Evolutionary conservation across 1,140 invertebrate genomes (phyloP).

Genomic region (Tetragnatha versicolor): DNA sequence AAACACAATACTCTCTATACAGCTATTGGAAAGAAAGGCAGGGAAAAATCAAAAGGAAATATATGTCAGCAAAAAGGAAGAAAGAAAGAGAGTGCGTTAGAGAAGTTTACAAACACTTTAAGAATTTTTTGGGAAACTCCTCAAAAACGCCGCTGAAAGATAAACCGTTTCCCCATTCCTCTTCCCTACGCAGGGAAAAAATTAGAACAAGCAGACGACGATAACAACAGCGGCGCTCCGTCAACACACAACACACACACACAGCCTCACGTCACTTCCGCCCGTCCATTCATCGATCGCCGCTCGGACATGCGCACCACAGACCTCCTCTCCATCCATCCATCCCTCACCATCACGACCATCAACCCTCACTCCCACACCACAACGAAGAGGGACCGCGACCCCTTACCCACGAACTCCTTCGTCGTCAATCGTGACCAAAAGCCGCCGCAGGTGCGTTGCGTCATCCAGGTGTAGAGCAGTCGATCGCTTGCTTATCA

Average conservation of each 20-base stretch:
- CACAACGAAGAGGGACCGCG: not conserved
- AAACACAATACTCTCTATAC: no score
- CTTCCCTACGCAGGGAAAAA: not conserved
- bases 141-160: no score
- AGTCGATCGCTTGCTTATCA: not conserved
- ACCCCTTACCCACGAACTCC: not conserved
- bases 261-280: constrained; percentile 10
- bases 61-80: no score
- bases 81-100: no score
- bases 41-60: no score
- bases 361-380: constrained; percentile 10
- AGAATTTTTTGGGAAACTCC: no score
- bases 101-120: no score
- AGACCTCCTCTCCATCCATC: not conserved
- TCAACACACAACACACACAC: not conserved
- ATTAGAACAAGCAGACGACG: not conserved
- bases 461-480: not conserved
- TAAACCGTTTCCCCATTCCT: not conserved
- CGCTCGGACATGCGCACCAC: not conserved
- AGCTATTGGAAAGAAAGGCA: no score
- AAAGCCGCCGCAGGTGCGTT: constrained; percentile 45
- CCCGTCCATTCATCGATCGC: not conserved
- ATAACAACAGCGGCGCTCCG: not conserved
- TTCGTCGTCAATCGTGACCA: constrained; percentile 16
- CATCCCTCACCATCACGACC: not conserved